Percentiles rank a stretch among this genome's conserved stretches.
Conservation (phyloP, 30 jellyfish, hydroid and myxozoan genomes). For the Morbakka virulenta region DNA sequence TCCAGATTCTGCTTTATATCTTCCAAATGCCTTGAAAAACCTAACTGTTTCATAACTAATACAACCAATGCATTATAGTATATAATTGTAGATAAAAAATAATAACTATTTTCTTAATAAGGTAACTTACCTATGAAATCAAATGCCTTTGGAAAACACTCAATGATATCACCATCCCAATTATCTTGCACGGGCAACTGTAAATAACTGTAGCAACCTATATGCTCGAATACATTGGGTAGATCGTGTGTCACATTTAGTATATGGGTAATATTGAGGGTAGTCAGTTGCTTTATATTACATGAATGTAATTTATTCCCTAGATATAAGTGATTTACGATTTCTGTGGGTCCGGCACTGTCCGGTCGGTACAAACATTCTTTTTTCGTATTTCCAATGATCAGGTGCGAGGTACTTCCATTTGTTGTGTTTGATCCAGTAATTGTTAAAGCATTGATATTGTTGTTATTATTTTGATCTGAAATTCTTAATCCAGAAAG, state of each 20-base stretch:
- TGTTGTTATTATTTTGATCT: conserved; percentile 39
- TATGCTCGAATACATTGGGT: conserved; percentile 79
- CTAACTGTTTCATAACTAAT: too few relatives aligned
- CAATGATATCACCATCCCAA: conserved; percentile 85
- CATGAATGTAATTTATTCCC: conserved; percentile 83
- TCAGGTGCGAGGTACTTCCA: not conserved
- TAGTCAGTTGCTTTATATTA: conserved; percentile 41
- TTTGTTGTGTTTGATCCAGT: conserved; percentile 14
- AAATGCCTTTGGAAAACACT: conserved; percentile 78
- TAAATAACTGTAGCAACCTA: conserved; percentile 35
- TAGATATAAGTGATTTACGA: conserved; percentile 66
- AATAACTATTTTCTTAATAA: too few relatives aligned
- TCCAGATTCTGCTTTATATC: too few relatives aligned
- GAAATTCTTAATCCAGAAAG: conserved; percentile 56
- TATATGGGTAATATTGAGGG: conserved; percentile 53
- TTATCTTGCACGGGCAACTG: conserved; percentile 90
- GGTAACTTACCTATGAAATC: conserved; percentile 80
- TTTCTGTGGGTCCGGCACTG: conserved; percentile 83
- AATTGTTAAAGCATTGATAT: not conserved
- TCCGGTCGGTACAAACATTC: conserved; percentile 85
- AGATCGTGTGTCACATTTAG: conserved; percentile 89
- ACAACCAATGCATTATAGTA: too few relatives aligned
- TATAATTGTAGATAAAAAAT: too few relatives aligned
- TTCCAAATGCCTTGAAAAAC: too few relatives aligned
- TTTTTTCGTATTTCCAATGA: conserved; percentile 45